Base-by-base conservation (phyloP, 2,797 vertebrate species). In the Cryptoblepharus egeriae region DNA sequence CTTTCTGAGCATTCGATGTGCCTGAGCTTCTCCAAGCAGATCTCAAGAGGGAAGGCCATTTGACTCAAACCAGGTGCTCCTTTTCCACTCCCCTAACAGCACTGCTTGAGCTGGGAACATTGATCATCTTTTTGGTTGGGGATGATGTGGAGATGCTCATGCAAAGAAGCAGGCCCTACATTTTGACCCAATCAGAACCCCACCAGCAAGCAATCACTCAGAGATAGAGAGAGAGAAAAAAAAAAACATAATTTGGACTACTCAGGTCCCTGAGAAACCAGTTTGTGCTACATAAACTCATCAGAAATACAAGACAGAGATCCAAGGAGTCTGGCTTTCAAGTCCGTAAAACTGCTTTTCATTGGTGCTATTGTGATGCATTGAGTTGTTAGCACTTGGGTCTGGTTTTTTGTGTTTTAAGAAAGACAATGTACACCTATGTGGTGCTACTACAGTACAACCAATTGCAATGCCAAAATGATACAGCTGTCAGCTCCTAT, bases 391-490 rank as follows among this genome's bases (percentile, higher is more conserved):
- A 90, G 85, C 80, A 77, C 78, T 81, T 78, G 20, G n/a, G 79
- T 73, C 74, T 71, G 39, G 9, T 57, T 42, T n/a, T 37, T 63
- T 69, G 65, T 52, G 45, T 28, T 71, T 12, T 49, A 91, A 65
- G 13, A 67, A 78, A 73, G 76, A 64, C 11, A 60, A 9, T 37
- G 42, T 64, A 79, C 73, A 55, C 63, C 74, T 78, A 70, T 80
- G 74, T 85, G 78, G 85, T 79, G 82, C 69, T 83, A 81, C 61
- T 79, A 57, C 76, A 81, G 75, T 79, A 84, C 80, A 79, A 68
- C 65, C 76, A 58, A 80, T 87, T 72, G 81, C 71, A 85, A 87
- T 81, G 74, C 72, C 81, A 84, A 84, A 78, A 81, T 61, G 68
- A 73, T 70, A 77, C 74, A 78, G 76, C 69, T 35, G 75, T 75